Conservation (phyloP, 2,888 invertebrate species). For the Augochlorella aurata region DNA sequence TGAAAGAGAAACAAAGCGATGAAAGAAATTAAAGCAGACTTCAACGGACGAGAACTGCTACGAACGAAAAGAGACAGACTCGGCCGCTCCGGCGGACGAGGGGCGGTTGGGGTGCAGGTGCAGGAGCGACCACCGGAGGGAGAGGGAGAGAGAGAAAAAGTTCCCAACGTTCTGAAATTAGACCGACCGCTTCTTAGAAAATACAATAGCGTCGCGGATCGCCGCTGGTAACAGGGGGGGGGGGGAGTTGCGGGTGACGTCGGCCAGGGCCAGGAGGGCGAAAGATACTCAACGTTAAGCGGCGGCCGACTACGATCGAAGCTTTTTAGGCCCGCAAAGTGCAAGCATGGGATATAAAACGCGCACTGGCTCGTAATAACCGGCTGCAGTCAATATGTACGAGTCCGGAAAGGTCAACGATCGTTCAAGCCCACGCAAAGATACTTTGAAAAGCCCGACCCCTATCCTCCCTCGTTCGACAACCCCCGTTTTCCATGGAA, state of each 20-base stretch:
- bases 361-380: constrained; percentile 51
- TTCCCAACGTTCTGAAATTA: constrained; percentile 44
- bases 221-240: constrained; percentile 18
- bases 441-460: constrained; percentile 28
- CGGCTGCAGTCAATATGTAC: constrained; percentile 47
- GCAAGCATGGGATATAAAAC: constrained; percentile 51
- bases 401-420: constrained; percentile 55
- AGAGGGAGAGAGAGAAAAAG: background rate
- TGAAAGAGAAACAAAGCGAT: constrained; percentile 56
- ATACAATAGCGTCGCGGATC: constrained; percentile 46
- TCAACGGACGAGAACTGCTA: constrained; percentile 34
- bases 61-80: constrained; percentile 20
- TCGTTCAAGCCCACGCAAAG: constrained; percentile 50
- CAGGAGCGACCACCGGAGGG: too few species aligned
- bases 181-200: constrained; percentile 56
- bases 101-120: too few species aligned
- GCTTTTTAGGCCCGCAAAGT: constrained; percentile 32
- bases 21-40: constrained; percentile 57
- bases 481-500: constrained; percentile 9
- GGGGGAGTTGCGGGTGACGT: background rate
- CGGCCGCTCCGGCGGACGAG: background rate
- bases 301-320: constrained; percentile 42
- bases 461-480: constrained; percentile 4
- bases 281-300: background rate
- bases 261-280: background rate